Base-by-base conservation (phyloP, 92 coral and sea anemone species). In the Palythoa grandis region DNA sequence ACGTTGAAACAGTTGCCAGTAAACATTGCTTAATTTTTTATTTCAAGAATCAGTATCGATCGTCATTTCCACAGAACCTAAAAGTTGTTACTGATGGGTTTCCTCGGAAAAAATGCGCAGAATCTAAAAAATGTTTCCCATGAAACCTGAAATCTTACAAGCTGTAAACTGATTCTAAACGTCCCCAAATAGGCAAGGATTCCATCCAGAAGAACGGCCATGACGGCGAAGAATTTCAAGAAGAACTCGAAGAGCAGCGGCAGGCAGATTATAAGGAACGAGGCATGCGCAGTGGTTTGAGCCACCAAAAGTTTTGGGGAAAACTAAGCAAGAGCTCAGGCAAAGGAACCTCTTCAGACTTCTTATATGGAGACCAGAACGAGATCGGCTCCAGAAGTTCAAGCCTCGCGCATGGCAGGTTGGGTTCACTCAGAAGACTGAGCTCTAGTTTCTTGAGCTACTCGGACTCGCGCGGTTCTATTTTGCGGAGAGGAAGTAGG, bases 401-500 rank as follows among this genome's bases (percentile, higher is more conserved):
- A 2, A 80, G 85, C 73, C 66, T 80, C 40, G 85, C 74, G 24
- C 61, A 43, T 13, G 58, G 60, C 63, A 47, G 54, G 23, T 40
- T 66, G 16, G 74, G 74, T 17, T 80, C 85, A 12, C 75, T 65
- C 14, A 74, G 85, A 66, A 80, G 74, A 80, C 40, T 43, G 74
- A 80, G 85, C 11, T 80, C 85, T 58, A 80, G 75, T 80, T 65
- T 65, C 43, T 58, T 80, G 43, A 63, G 54, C 60, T 80, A 80
- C 53, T 63, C 85, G 4, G 85, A 80, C 39, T 80, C 85, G 1
- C 85, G 85, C 65, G 85, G 70, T 17, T 63, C 85, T 15, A 53
- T 80, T 47, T 67, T 70, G 74, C 56, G 19, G 75, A 80, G 75
- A 80, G 85, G 75, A 74, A 80, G 85, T 67, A 80, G 74, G 43